Evolutionary conservation across 2,797 vertebrate species (phyloP), one percentile per base, ranked within the genome.

Genomic region (Enteromius viviparus): DNA sequence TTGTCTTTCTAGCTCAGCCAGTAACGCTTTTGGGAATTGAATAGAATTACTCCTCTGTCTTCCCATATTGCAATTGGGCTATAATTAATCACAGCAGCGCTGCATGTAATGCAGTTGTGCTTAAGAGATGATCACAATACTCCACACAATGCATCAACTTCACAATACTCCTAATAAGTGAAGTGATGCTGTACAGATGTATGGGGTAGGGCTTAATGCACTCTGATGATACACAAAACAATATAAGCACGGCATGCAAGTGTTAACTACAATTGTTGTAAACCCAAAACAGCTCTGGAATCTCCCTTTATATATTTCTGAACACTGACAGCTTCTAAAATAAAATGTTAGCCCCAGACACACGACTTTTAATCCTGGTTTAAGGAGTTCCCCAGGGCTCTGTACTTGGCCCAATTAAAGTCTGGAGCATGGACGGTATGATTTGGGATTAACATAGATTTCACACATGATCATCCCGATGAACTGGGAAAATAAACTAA

Each of bases 1-100:
- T 71, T 34, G 29, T 72, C 51, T 29, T 76, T 65, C 84, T 42
- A 55, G 19, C 64, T 34, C 29, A 82, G 32, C 69, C 7, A 53
- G 68, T 64, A 81, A 64, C 21, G 3, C 70, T 49, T 64, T 70
- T 84, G 29, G 37, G 77, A 87, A 88, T 84, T 86, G 81, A 77
- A 62, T 62, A 26, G 58, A 78, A 79, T 68, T 80, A 79, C 79
- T 71, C 45, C 72, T 65, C 34, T 76, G 32, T 76, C 60, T 82
- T 65, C 75, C 75, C 83, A 55, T 85, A 23, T 69, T 87, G 82
- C 84, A 69, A 78, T 49, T 71, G 64, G 32, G 58, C 85, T 84
- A 26, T 83, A 82, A 87, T 89, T 87, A 90, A 90, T 89, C 83
- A 87, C 74, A 69, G 60, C 64, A 60, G 71, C 6, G n/a, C 37